Evolutionary conservation across 1,140 invertebrate species (phyloP), one percentile per base, ranked within the genome.

Genomic region (Melipona quadrifasciata): DNA sequence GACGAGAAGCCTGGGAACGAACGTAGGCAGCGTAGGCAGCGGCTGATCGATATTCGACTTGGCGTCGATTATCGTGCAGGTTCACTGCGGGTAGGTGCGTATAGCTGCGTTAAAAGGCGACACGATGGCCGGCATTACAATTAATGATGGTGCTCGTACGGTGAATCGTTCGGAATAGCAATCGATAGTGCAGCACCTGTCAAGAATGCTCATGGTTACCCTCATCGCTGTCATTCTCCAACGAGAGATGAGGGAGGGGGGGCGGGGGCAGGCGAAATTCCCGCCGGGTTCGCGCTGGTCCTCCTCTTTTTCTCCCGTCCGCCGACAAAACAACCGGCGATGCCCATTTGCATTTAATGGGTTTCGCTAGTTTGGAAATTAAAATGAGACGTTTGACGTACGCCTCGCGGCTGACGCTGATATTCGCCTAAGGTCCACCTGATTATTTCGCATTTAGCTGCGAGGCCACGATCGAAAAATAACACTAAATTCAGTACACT

Each of bases 121-220:
- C 87, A 87, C 85, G 81, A 87, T 84, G 88, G 72, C 75, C 85
- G 87, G 91, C 89, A 93, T 93, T 92, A 92, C 91, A 92, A 93
- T 92, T 92, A 93, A 93, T 87, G 89, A 93, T 87, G 86, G 76
- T 87, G 87, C 85, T 87, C 84, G 86, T 89, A 86, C 47, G 87
- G n/a, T 76, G 77, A 86, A 78, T 82, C 82, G 83, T 72, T 82
- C 86, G 86, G 91, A 92, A 92, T 92, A 91, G 79, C 91, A 91
- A 92, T 92, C 90, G 90, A 92, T 92, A 84, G 87, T 70, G 61
- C 82, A 81, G 86, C 91, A 92, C 91, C 90, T 92, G 89, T 88
- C 86, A 77, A 80, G 90, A 92, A 92, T 92, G 78, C 73, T 92
- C 91, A 90, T 89, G 85, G 87, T 78, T 82, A 67, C 61, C 71